These are phyloP conservation scores for Picus viridis DNA, from an alignment of 2,797 vertebrate genomes.

Conservation along the genomic window DNA sequence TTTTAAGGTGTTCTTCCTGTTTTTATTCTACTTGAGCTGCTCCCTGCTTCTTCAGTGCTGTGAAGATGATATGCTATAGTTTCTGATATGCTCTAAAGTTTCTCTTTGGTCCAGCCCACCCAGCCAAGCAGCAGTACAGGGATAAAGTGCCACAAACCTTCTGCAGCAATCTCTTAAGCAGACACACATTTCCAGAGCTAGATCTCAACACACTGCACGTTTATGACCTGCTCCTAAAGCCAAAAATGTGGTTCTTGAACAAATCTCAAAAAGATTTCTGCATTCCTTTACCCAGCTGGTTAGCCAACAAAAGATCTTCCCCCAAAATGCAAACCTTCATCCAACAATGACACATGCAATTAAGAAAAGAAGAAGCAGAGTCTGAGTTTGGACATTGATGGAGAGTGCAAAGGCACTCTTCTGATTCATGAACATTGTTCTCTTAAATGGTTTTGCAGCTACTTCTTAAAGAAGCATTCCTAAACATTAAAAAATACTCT, in stretches of 20 bases:
- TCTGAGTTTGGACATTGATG: neutral
- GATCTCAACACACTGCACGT: neutral
- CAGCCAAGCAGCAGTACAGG: neutral
- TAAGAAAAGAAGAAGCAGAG: neutral
- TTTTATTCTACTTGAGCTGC: neutral
- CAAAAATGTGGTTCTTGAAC: neutral
- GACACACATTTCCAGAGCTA: neutral
- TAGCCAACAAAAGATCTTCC: neutral
- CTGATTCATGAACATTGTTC: neutral
- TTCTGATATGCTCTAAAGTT: neutral
- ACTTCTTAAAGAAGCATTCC: neutral
- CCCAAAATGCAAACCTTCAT: neutral
- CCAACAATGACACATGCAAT: neutral
- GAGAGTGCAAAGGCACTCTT: neutral
- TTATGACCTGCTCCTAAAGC: neutral
- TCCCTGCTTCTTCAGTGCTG: neutral
- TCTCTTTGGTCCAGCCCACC: neutral
- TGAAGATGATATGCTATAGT: neutral
- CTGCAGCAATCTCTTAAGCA: neutral
- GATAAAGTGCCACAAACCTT: neutral
- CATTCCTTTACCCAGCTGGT: neutral
- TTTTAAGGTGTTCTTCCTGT: neutral
- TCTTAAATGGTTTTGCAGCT: neutral
- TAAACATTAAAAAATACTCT: neutral
- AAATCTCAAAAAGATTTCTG: neutral